Evolutionary conservation across 2,888 invertebrate species (phyloP), one percentile per base, ranked within the genome.

Genomic region (Herminia tarsipennalis): DNA sequence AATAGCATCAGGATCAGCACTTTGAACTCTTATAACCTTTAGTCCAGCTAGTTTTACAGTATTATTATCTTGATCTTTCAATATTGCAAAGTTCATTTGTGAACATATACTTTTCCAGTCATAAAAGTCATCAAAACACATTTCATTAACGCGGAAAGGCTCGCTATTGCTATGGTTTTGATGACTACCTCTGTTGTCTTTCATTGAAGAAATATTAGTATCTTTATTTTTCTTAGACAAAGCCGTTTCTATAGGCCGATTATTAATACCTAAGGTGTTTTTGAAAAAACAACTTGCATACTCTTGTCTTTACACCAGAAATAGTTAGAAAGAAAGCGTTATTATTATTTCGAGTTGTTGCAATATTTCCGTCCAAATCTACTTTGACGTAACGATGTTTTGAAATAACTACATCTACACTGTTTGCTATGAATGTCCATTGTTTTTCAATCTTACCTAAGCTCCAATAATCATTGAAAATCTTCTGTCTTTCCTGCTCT

Each of bases 91-190:
- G 27, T 54, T 54, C 49, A 64, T 64, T 51, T 62, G 60, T 37
- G 17, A 53, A 25, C 46, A 39, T 17, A 44, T 5, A 57, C 21
- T 37, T 56, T 66, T 64, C 54, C 46, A 53, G 42, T 62, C 56
- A 42, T 34, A 47, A 52, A 66, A 56, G 44, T 65, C 59, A 1
- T 34, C 52, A 25, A 14, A 32, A 20, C 56, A 60, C 53, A 63
- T 53, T 59, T 50, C 44, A 40, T 51, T 50, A 3, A 57, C 50
- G 24, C 48, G 49, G 5, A 55, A 35, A 24, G 60, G 56, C 38
- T 50, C 39, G 5, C 29, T 21, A n/a, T n/a, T n/a, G n/a, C n/a
- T 45, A 16, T 24, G 22, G 14, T 43, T 49, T 34, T 12, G 9
- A 32, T 40, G 46, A 34, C 5, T 12, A 13, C 45, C 45, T 9